Evolutionary conservation across 2,888 invertebrate species (phyloP), one percentile per base, ranked within the genome.

Genomic region (Stramonita haemastoma): DNA sequence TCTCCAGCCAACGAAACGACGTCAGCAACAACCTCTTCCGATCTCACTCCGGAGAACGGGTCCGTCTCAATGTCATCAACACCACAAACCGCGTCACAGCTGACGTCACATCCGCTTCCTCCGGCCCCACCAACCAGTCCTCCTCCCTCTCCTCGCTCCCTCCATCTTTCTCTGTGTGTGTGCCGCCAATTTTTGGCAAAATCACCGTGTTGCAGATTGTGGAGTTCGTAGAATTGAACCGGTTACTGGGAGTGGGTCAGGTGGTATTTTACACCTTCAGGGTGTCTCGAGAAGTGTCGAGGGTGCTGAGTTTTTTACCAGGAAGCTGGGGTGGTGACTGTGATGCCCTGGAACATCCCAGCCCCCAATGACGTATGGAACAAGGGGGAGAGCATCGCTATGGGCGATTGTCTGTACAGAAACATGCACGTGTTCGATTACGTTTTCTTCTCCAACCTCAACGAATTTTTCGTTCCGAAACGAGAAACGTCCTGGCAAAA

Each of bases 401-500:
- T 93, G 29, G 90, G 90, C 17, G 92, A 93, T 88, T 93, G 93
- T 73, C 91, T 93, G 11, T 93, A 91, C 87, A 86, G 91, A 66
- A 92, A 91, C 88, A 92, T 93, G 91, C 86, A 87, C 26, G 57
- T 86, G 60, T 89, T 87, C 66, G 86, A 92, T 22, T 91, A 90
- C 86, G 87, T 93, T 13, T 90, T 90, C 19, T 92, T 93, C 84
- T 90, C 90, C 73, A 92, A 93, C 87, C 36, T 93, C 19, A 93
- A 93, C 88, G 93, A 93, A 86, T 91, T 90, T 17, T 87, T 93
- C 2, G 86, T 93, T 6, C 93, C 93, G 1, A 79, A 79, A 17
- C 11, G 79, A 34, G 57, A 73, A 32, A 84, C 73, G 86, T 66
- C 86, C 6, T 92, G 90, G 90, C 56, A 56, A 34, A 81, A 70